Evolutionary conservation across 2,888 invertebrate genomes (phyloP).

Genomic region (Euzophera pinguis): DNA sequence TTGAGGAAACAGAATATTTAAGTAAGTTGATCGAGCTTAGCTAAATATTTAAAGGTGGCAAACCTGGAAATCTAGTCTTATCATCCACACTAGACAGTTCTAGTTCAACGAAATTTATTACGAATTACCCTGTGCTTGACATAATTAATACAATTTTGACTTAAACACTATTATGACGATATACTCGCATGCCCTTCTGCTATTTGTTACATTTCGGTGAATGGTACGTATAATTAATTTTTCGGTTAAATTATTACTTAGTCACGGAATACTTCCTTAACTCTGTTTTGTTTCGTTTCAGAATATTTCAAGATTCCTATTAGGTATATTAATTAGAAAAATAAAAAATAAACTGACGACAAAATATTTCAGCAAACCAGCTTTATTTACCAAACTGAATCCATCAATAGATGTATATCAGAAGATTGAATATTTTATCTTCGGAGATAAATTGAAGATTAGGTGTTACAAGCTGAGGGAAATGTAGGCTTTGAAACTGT

Average conservation of each 20-base stretch:
- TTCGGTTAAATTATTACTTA: slow-evolving; percentile 36
- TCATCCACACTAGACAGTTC: no score
- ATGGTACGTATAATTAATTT: slow-evolving; percentile 45
- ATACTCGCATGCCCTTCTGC: slow-evolving; percentile 38
- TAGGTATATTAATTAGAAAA: no score
- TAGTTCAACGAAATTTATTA: no score
- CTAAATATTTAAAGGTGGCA: no score
- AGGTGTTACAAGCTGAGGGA: slow-evolving; percentile 1
- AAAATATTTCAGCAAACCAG: background rate
- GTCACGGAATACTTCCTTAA: slow-evolving; percentile 34
- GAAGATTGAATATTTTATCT: slow-evolving; percentile 9
- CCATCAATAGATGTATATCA: background rate
- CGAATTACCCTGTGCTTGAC: background rate
- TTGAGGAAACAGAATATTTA: no score
- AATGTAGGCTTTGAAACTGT: slow-evolving; percentile 1
- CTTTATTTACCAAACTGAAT: background rate
- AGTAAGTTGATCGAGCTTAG: no score
- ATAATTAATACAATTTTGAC: background rate
- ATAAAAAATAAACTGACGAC: no score
- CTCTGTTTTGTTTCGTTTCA: background rate
- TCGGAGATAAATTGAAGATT: slow-evolving; percentile 10
- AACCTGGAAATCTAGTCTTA: no score
- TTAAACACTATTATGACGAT: background rate
- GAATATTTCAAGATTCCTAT: no score
- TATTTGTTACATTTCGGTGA: slow-evolving; percentile 45